phyloP scores from a whole-genome alignment of 2,888 invertebrate species.

The Eugnorisma glareosa region DNA sequence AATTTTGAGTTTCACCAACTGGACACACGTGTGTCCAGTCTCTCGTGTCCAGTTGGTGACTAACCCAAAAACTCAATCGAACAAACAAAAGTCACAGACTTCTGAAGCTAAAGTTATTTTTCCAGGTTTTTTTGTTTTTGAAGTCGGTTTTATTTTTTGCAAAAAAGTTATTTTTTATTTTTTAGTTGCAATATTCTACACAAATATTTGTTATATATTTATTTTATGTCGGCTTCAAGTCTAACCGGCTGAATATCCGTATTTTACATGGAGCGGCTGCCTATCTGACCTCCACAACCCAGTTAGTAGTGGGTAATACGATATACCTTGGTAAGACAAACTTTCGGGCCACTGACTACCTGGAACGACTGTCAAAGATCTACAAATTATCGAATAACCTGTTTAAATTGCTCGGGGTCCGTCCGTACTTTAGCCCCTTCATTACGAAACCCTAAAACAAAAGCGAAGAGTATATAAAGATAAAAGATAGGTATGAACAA shows the following conservation, averaged over 20 bases:
- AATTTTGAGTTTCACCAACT: too few species aligned
- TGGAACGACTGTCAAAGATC: neutral
- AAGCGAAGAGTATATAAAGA: neutral
- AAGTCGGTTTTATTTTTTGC: too few species aligned
- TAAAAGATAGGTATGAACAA: conserved; percentile 27
- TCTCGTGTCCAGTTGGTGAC: too few species aligned
- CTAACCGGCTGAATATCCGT: neutral
- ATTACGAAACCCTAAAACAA: neutral
- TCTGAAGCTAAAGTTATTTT: too few species aligned
- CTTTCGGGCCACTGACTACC: neutral
- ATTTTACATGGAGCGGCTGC: neutral
- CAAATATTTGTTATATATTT: too few species aligned
- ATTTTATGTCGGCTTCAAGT: neutral
- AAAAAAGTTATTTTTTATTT: too few species aligned
- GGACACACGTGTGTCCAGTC: too few species aligned
- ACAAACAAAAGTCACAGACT: too few species aligned
- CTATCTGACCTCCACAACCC: neutral
- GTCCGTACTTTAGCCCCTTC: neutral
- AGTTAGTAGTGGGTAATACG: neutral
- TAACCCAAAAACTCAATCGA: too few species aligned
- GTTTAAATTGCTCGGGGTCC: neutral
- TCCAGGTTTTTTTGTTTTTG: too few species aligned
- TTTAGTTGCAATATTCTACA: too few species aligned
- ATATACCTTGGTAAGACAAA: neutral
- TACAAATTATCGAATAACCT: neutral